Conservation (phyloP, 2,888 invertebrate species). For the Rhimphoctona megacephalus region DNA sequence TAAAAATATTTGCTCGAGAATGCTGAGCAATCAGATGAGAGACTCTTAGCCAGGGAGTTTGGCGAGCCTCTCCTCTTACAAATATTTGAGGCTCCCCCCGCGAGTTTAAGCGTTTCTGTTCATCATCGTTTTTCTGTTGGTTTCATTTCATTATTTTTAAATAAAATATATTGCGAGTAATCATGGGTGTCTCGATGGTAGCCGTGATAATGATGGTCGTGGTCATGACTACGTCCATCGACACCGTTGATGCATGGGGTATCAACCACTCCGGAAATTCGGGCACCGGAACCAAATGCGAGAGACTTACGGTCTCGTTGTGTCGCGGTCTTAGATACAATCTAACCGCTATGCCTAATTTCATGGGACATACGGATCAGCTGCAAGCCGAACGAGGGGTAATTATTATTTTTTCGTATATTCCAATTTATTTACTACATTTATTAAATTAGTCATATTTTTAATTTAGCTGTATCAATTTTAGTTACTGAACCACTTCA, state of each 20-base stretch:
- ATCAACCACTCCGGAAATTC: conserved; percentile 85
- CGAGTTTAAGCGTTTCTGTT: not conserved
- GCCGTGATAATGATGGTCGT: conserved; percentile 74
- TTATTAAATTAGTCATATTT: no score
- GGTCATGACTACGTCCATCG: conserved; percentile 67
- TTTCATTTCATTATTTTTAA: not conserved
- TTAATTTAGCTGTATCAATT: no score
- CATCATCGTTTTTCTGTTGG: not conserved
- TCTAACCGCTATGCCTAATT: conserved; percentile 94
- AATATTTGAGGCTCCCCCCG: conserved; percentile 2
- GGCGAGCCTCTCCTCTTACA: conserved; percentile 35
- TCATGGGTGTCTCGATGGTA: conserved; percentile 79
- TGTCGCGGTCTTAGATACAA: conserved; percentile 95
- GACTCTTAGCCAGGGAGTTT: conserved; percentile 43
- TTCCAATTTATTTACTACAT: not conserved
- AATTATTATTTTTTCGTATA: conserved; percentile 79
- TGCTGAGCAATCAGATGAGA: conserved; percentile 43
- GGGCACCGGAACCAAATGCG: conserved; percentile 88
- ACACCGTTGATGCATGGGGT: conserved; percentile 76
- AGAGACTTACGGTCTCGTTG: conserved; percentile 91
- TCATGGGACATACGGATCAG: conserved; percentile 93
- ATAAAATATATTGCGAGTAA: not conserved
- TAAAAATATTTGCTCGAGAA: conserved; percentile 45
- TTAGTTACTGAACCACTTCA: no score
- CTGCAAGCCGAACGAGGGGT: conserved; percentile 93